Evolutionary conservation across 2,113 vertebrate species (phyloP).

Genomic region (Symphodus melops): DNA sequence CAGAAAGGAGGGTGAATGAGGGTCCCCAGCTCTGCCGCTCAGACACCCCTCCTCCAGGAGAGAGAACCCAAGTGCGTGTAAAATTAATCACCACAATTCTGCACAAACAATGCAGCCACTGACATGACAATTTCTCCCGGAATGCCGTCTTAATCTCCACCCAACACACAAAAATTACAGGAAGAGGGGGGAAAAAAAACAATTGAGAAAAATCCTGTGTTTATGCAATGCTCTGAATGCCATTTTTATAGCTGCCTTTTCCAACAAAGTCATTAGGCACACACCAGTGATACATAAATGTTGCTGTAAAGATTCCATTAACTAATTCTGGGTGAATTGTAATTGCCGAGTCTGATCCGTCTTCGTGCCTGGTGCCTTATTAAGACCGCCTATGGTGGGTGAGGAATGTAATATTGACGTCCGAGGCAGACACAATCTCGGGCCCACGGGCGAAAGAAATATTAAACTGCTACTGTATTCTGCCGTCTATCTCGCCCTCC

Average conservation of each 20-base stretch:
- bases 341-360: conserved; percentile 84
- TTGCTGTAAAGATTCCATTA: conserved; percentile 84
- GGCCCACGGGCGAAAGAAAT: conserved; percentile 84
- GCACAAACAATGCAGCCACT: conserved; percentile 82
- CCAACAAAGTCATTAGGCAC: conserved; percentile 84
- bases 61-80: conserved; percentile 65
- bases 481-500: conserved; percentile 74
- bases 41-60: conserved; percentile 66
- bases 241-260: conserved; percentile 78
- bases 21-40: conserved; percentile 56
- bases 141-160: conserved; percentile 85
- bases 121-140: conserved; percentile 83
- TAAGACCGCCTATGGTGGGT: conserved; percentile 84
- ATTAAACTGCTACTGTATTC: conserved; percentile 83
- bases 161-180: conserved; percentile 78
- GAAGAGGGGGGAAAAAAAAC: conserved; percentile 65
- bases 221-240: conserved; percentile 81
- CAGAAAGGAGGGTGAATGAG: conserved; percentile 55
- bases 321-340: conserved; percentile 84
- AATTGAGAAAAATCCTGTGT: conserved; percentile 76
- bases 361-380: conserved; percentile 82
- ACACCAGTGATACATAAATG: conserved; percentile 80
- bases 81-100: conserved; percentile 85
- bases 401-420: conserved; percentile 86
- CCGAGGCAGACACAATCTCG: conserved; percentile 85